Evolutionary conservation across 2,888 invertebrate genomes (phyloP), one percentile per base, ranked within the genome.

Genomic region (Amblyteles armatorius): DNA sequence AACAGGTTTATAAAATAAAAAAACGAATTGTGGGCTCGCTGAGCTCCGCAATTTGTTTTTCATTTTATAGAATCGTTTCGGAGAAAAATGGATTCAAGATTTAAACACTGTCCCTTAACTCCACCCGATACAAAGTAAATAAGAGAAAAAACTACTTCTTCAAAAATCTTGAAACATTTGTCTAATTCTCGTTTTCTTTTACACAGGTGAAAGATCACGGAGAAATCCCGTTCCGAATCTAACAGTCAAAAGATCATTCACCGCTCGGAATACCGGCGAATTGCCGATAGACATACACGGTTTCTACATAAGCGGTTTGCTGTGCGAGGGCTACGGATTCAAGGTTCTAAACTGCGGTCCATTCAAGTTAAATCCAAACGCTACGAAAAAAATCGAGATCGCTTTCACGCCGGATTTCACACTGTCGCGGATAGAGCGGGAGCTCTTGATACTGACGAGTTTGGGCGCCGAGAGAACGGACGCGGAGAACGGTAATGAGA

Each of bases 351-450:
- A 97, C 91, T 98, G 98, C 91, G 94, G 95, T 48, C 95, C 96
- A 0, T 97, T 97, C 92, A 95, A 95, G 63, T 94, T 98, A 55
- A 94, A 94, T 82, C 97, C 97, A 33, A 98, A 98, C 91, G 95
- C 95, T 36, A 96, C 97, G 5, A 96, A 95, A 88, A 96, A 96
- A 92, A 96, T 98, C 80, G 97, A 98, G 90, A 97, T 98, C 86
- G 97, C 97, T 86, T 98, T 98, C 93, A 97, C 97, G 0, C 97
- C 98, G 0, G 98, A 98, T 94, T 97, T 98, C 91, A 97, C 98
- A 0, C 94, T 97, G 90, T 96, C 97, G 0, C 95, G 96, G 86
- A 95, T 98, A 55, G 96, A 96, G 85, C 94, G 96, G 71, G 95
- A 95, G 5, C 94, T 97, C 13, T 94, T 95, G 80, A 94, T 97